Conservation (phyloP, 2,888 invertebrate genomes). For the Agriopis aurantiaria region DNA sequence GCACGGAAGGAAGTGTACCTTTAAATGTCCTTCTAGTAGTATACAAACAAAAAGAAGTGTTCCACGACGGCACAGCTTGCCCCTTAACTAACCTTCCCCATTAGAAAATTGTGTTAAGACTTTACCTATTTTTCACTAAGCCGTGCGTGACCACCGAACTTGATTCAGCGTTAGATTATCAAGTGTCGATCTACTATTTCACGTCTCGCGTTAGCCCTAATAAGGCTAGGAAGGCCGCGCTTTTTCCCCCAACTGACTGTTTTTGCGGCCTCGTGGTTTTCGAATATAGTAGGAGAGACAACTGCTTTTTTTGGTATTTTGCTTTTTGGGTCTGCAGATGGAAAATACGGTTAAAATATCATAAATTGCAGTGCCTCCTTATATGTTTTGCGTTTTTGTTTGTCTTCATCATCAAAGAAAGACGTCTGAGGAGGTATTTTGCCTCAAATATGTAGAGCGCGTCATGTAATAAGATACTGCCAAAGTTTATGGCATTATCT, state of each 20-base stretch:
- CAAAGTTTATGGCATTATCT: too few species aligned
- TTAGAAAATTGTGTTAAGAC: slow-evolving; percentile 22
- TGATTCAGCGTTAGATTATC: slow-evolving; percentile 39
- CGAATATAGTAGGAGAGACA: slow-evolving; percentile 21
- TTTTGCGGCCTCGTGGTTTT: slow-evolving; percentile 38
- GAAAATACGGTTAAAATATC: background rate
- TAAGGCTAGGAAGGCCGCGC: slow-evolving; percentile 45
- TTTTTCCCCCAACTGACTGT: slow-evolving; percentile 40
- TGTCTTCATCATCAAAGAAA: too few species aligned
- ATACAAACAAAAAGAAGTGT: too few species aligned
- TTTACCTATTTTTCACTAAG: slow-evolving; percentile 28
- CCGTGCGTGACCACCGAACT: slow-evolving; percentile 43
- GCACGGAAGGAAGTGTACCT: too few species aligned
- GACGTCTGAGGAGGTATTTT: too few species aligned
- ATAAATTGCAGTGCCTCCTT: too few species aligned
- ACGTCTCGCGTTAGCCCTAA: slow-evolving; percentile 44
- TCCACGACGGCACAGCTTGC: too few species aligned
- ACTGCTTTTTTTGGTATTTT: background rate
- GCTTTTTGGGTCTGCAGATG: background rate
- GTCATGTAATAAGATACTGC: too few species aligned
- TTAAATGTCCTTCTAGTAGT: too few species aligned
- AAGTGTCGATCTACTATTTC: slow-evolving; percentile 43
- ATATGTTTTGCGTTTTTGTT: too few species aligned
- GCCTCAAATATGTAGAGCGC: too few species aligned
- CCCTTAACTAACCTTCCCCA: slow-evolving; percentile 8